phyloP scores from a whole-genome alignment of 2,888 invertebrate genomes.

The Dioctria rufipes region DNA sequence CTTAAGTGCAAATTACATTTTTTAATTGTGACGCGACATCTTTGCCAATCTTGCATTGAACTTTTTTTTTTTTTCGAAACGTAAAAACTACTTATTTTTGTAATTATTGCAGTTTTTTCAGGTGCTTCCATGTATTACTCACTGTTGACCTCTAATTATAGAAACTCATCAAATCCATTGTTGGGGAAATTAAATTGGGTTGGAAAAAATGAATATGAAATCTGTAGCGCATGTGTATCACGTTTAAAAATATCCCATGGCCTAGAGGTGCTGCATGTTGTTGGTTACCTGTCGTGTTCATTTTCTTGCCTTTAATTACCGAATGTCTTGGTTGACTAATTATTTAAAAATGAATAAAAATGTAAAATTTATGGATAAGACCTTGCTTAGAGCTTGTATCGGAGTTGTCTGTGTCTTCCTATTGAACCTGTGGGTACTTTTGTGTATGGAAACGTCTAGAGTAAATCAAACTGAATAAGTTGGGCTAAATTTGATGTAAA shows the following conservation, averaged over 20 bases:
- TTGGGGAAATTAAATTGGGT: constrained; percentile 12
- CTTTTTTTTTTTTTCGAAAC: background rate
- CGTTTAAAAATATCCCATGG: constrained; percentile 19
- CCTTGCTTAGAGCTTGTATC: constrained; percentile 20
- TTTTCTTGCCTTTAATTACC: constrained; percentile 18
- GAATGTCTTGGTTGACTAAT: constrained; percentile 17
- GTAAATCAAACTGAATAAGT: too few relatives aligned
- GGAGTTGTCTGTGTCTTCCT: constrained; percentile 13
- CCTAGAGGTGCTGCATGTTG: constrained; percentile 3
- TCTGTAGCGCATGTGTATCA: background rate
- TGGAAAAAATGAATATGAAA: constrained; percentile 13
- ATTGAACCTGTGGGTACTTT: too few relatives aligned
- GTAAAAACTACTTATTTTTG: background rate
- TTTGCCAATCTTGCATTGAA: constrained; percentile 40
- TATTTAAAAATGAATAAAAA: constrained; percentile 9
- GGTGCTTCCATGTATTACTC: background rate
- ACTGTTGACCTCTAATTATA: constrained; percentile 32
- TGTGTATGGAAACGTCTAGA: too few relatives aligned
- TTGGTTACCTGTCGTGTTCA: background rate
- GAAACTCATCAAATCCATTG: constrained; percentile 35
- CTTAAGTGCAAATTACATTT: constrained; percentile 31
- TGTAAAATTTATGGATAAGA: background rate
- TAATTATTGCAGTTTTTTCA: constrained; percentile 16
- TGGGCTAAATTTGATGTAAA: background rate
- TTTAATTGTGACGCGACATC: constrained; percentile 40